phyloP scores from a whole-genome alignment of 2,797 vertebrate genomes.

The Gallinago solitaria region DNA sequence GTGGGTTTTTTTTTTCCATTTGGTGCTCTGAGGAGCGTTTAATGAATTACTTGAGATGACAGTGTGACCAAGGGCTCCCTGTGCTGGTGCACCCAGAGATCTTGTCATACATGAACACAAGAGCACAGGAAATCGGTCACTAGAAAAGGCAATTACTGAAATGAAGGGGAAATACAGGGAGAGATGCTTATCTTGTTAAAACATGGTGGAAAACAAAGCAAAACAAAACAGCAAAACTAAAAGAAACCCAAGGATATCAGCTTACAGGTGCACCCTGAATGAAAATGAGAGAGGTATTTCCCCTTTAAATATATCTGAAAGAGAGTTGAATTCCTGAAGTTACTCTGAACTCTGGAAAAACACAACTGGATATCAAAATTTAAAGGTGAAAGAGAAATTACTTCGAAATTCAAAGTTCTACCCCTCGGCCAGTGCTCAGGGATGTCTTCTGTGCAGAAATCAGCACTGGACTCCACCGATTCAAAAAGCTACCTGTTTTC shows the following conservation, averaged over 20 bases:
- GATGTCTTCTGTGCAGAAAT: neutral
- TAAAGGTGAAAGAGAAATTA: neutral
- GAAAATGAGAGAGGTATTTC: neutral
- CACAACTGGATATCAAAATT: neutral
- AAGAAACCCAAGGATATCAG: conserved; percentile 17
- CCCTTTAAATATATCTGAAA: neutral
- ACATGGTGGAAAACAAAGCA: conserved; percentile 26
- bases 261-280: conserved; percentile 22
- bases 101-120: neutral
- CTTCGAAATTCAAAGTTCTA: neutral
- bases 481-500: neutral
- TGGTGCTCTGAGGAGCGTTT: neutral
- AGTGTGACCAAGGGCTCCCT: neutral
- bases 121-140: conserved; percentile 24
- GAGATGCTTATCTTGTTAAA: conserved; percentile 53
- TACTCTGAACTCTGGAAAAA: neutral
- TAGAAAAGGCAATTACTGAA: conserved; percentile 41
- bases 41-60: neutral
- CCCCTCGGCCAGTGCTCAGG: neutral
- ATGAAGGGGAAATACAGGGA: neutral
- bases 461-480: neutral
- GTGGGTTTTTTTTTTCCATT: neutral
- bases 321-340: neutral
- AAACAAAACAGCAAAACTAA: neutral
- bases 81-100: neutral